These are phyloP conservation scores for Oscarella lobularis DNA, from an alignment of 37 sponge, comb jelly and placozoan species.

Conservation along the genomic window DNA sequence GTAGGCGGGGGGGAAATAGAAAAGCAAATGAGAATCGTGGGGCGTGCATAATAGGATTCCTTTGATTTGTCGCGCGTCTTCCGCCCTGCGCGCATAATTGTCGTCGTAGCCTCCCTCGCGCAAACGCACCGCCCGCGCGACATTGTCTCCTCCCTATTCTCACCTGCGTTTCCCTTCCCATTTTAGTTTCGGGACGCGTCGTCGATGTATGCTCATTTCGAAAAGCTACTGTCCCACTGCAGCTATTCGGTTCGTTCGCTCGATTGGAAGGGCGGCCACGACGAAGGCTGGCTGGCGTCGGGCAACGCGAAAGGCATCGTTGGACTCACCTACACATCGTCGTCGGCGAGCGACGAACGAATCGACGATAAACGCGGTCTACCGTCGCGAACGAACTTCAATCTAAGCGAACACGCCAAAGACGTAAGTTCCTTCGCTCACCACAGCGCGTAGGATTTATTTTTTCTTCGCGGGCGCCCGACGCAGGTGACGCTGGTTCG, in stretches of 20 bases:
- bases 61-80: no score
- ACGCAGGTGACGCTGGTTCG: constrained; percentile 71
- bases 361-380: not conserved
- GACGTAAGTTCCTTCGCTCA: constrained; percentile 36
- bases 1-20: no score
- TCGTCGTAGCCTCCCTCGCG: no score
- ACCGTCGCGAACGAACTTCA: constrained; percentile 42
- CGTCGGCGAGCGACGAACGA: constrained; percentile 3
- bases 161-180: no score
- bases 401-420: constrained; percentile 73
- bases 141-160: no score
- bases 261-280: constrained; percentile 50
- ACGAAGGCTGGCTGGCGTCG: constrained; percentile 58
- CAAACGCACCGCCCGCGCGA: no score
- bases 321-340: constrained; percentile 64
- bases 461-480: not conserved
- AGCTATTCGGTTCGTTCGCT: not conserved
- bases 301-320: constrained; percentile 62
- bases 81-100: no score
- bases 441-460: not conserved
- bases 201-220: not conserved
- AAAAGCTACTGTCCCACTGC: not conserved
- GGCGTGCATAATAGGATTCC: no score
- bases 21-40: no score
- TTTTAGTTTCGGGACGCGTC: no score